A percentile compares a stretch with the other conserved stretches of the same genome.
phyloP scores from a whole-genome alignment of 2,888 invertebrate species.

The Allophyes oxyacanthae region DNA sequence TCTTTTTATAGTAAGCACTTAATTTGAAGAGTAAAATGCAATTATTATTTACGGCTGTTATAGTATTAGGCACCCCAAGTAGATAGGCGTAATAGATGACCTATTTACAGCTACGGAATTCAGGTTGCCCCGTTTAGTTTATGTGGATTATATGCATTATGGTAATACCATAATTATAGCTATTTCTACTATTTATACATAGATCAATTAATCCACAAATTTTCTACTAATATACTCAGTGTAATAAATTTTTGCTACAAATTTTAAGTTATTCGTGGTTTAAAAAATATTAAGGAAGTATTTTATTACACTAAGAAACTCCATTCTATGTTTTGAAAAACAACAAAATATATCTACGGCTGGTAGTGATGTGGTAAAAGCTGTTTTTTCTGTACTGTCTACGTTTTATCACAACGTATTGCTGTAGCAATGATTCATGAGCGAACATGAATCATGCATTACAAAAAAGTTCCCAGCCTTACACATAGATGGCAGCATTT shows the following conservation, averaged over 20 bases:
- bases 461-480: constrained; percentile 16
- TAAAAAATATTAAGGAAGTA: no score
- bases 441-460: no score
- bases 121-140: background rate
- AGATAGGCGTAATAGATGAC: background rate
- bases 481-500: constrained; percentile 43
- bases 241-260: no score
- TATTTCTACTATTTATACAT: no score
- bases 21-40: constrained; percentile 6
- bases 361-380: background rate
- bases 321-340: no score
- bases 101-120: constrained; percentile 11
- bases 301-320: no score
- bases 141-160: no score
- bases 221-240: no score
- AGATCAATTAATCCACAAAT: no score
- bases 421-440: constrained; percentile 4
- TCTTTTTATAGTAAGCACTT: constrained; percentile 2
- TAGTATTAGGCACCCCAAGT: background rate
- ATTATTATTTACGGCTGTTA: background rate
- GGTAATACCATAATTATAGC: no score
- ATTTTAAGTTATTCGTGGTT: no score
- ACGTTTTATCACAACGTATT: background rate
- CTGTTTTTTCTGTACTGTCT: background rate
- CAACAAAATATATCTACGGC: no score